Percentiles rank a stretch among this genome's conserved stretches.
Evolutionary conservation across 1,140 invertebrate genomes (phyloP).

Genomic region (Drusus annulatus): DNA sequence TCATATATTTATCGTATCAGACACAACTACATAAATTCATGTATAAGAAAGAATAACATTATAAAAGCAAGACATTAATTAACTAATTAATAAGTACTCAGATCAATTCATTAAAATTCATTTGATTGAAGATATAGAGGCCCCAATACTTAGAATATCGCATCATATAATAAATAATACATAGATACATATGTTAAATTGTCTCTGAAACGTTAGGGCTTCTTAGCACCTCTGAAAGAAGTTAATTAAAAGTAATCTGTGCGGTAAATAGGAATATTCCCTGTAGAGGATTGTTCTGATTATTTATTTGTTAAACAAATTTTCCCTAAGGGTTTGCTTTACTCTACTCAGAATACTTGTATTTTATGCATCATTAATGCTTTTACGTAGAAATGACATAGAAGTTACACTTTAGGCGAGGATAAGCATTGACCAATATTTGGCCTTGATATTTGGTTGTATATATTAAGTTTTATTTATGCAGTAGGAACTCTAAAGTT

Average conservation of each 20-base stretch:
- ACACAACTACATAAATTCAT: too few species aligned
- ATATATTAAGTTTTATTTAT: conserved; percentile 46
- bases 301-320: conserved; percentile 60
- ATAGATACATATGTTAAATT: too few species aligned
- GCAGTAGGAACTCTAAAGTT: not conserved
- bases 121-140: too few species aligned
- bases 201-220: too few species aligned
- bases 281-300: conserved; percentile 18
- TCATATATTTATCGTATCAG: too few species aligned
- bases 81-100: too few species aligned
- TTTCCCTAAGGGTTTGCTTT: conserved; percentile 50
- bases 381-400: conserved; percentile 31
- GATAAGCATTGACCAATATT: conserved; percentile 57
- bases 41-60: too few species aligned
- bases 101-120: too few species aligned
- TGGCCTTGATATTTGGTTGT: conserved; percentile 54
- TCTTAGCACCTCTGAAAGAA: too few species aligned
- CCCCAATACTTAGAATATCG: too few species aligned
- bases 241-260: not conserved
- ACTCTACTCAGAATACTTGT: conserved; percentile 34
- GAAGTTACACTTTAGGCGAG: conserved; percentile 38
- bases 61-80: too few species aligned
- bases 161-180: too few species aligned
- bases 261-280: conserved; percentile 8
- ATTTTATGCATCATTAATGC: conserved; percentile 34